phyloP scores from a whole-genome alignment of 1,140 invertebrate species.

The Cyclina sinensis region DNA sequence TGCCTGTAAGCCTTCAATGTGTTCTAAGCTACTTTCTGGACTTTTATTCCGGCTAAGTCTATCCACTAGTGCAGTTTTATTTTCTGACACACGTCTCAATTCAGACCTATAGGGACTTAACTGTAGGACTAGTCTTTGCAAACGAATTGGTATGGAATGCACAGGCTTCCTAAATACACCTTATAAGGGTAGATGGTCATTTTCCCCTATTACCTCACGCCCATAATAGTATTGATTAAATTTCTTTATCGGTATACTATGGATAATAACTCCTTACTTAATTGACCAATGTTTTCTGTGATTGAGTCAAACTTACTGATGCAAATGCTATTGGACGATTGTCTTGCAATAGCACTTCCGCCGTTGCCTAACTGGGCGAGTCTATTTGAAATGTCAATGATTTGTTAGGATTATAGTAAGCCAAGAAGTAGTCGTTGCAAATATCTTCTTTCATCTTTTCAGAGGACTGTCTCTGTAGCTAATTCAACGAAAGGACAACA shows the following conservation, averaged over 20 bases:
- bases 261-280: constrained; percentile 38
- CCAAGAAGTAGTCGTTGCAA: neutral
- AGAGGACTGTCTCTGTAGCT: neutral
- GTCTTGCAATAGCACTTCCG: neutral
- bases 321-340: neutral
- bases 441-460: constrained; percentile 11
- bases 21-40: constrained; percentile 2
- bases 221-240: constrained; percentile 63
- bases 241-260: constrained; percentile 31
- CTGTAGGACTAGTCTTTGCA: constrained; percentile 63
- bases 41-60: neutral
- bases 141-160: constrained; percentile 27
- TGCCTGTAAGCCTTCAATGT: constrained; percentile 22
- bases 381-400: constrained; percentile 2
- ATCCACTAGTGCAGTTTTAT: constrained; percentile 19
- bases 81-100: constrained; percentile 78
- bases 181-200: constrained; percentile 52
- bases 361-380: neutral
- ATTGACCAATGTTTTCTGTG: constrained; percentile 23
- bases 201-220: constrained; percentile 23
- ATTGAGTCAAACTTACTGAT: neutral
- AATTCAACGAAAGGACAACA: neutral
- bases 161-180: constrained; percentile 63
- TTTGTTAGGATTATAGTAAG: constrained; percentile 31
- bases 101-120: constrained; percentile 77